Base-by-base conservation (phyloP, 1,140 invertebrate species). In the Dendrolimus punctatus region DNA sequence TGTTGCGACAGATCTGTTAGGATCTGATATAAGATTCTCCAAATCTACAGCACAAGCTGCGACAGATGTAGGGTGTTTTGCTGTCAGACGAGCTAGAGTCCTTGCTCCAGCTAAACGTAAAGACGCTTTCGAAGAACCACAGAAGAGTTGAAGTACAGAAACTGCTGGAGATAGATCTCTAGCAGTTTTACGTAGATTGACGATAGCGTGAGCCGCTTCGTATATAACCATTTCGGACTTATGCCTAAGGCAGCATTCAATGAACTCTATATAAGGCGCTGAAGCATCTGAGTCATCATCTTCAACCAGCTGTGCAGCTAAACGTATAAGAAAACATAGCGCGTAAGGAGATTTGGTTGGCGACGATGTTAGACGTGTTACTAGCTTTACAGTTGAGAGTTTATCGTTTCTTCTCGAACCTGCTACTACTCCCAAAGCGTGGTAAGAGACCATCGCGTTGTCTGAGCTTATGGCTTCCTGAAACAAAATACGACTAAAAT, bases 151-250 rank as follows among this genome's bases (percentile, higher is more conserved):
- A 0, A 99, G 87, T 1, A 99, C 96, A 53, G 95, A 97, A 1
- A 99, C 96, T 5, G 98, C 98, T 4, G 97, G 94, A 6, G 94
- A 93, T 0, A 99, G 89, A 79, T 99, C 97, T 47, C 94, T 88
- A 5, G 93, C 90, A 4, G 95, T 93, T 43, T 95, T 95, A 41
- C 93, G 90, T 58, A 99, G 86, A 80, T 98, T 98, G 0, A 99
- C 97, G 64, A 99, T 93, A 5, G 95, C 95, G 66, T 94, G 92
- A 0, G 98, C 98, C 0, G 98, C 98, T 88, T 99, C 99, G 79
- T 99, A 99, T 6, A 98, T 95, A 0, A 99, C 98, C 93, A 99
- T 98, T 88, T 99, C 98, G 52, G 94, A 97, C 86, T 99, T 99
- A 77, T 99, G 97, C 1, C 98, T 91, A 9, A 99, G 89, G 79